Evolutionary conservation across 2,113 vertebrate species (phyloP).

Genomic region (Perca fluviatilis): DNA sequence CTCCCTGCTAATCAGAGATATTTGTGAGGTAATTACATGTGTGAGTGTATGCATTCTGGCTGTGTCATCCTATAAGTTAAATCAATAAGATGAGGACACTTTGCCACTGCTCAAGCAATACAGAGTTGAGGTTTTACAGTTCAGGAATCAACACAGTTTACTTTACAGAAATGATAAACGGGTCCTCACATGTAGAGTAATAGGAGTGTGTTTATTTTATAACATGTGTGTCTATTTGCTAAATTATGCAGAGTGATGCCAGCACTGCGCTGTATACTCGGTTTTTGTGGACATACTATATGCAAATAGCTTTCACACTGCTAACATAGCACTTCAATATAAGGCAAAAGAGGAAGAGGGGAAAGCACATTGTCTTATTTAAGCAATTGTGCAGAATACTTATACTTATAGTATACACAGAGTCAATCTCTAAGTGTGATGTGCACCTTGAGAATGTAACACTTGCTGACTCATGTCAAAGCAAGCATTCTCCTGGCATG

Average conservation of each 20-base stretch:
- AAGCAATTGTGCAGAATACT: not conserved
- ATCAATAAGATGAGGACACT: not conserved
- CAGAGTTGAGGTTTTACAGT: not conserved
- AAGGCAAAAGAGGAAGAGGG: not conserved
- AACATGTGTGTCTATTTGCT: constrained; percentile 28
- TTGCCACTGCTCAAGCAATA: not conserved
- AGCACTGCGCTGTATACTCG: not conserved
- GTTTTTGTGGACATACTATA: constrained; percentile 10
- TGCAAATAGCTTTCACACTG: constrained; percentile 37
- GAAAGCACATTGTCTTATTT: not conserved
- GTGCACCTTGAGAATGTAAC: constrained; percentile 22
- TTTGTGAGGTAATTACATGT: constrained; percentile 34
- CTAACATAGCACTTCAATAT: not conserved
- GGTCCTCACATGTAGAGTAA: not conserved
- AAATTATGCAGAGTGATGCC: constrained; percentile 7
- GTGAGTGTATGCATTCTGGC: constrained; percentile 8
- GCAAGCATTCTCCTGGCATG: not conserved
- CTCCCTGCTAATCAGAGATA: constrained; percentile 38
- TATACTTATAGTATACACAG: not conserved
- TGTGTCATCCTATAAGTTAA: not conserved
- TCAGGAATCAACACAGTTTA: constrained; percentile 1
- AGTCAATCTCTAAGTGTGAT: not conserved
- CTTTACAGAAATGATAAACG: constrained; percentile 28
- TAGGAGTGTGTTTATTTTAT: not conserved
- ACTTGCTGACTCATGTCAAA: constrained; percentile 27